Evolutionary conservation across 2,113 vertebrate genomes (phyloP).

Genomic region (Leptobrachium leishanense): DNA sequence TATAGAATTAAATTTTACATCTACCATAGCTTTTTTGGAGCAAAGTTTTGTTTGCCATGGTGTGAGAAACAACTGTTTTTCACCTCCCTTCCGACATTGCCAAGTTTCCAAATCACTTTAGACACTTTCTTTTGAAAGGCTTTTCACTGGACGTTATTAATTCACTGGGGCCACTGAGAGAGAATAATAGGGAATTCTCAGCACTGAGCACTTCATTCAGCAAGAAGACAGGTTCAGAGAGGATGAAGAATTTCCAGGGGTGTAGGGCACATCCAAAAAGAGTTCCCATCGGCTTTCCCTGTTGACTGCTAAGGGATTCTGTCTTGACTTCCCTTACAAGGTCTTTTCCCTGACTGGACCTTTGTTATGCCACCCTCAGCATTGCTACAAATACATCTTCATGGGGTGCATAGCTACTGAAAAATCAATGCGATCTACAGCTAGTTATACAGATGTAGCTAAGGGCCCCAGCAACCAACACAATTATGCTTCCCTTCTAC

Average conservation of each 20-base stretch:
- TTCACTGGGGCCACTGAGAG: slow-evolving; percentile 30
- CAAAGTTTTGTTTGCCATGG: slow-evolving; percentile 14
- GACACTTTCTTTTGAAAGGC: slow-evolving; percentile 25
- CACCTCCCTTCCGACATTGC: slow-evolving; percentile 16
- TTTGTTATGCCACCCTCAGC: slow-evolving; percentile 37
- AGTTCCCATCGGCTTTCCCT: slow-evolving; percentile 39
- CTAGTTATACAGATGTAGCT: slow-evolving; percentile 16
- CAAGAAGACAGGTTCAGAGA: slow-evolving; percentile 29
- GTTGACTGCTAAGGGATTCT: slow-evolving; percentile 22
- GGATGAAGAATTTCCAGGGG: slow-evolving; percentile 31
- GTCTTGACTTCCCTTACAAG: slow-evolving; percentile 11
- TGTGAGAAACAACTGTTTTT: slow-evolving; percentile 11
- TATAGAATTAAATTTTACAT: slow-evolving; percentile 8
- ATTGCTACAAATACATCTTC: slow-evolving; percentile 40
- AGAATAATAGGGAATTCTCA: slow-evolving; percentile 24
- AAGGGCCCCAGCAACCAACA: slow-evolving; percentile 37
- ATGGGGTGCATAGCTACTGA: slow-evolving; percentile 22
- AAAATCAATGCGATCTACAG: not conserved
- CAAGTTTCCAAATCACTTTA: slow-evolving; percentile 22
- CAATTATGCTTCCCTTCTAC: slow-evolving; percentile 16
- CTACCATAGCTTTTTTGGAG: not conserved
- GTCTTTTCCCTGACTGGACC: slow-evolving; percentile 27
- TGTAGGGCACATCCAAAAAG: slow-evolving; percentile 20
- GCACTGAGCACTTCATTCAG: slow-evolving; percentile 38
- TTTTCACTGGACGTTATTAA: slow-evolving; percentile 24